Base-by-base conservation (phyloP, 2,888 invertebrate species). In the Leptopterna dolabrata region DNA sequence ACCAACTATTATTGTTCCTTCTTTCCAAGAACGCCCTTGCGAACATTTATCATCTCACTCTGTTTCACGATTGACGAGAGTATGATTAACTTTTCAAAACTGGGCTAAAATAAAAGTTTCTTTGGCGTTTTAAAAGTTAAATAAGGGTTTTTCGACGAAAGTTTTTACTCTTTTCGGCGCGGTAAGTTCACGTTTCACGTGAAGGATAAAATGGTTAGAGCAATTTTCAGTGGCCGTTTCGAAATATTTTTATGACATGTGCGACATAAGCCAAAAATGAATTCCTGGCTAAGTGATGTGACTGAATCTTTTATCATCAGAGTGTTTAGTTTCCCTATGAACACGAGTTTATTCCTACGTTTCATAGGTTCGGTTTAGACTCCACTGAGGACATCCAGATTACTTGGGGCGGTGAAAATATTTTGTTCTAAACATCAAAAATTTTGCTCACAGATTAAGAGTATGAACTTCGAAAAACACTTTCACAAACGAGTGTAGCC, bases 71-170 rank as follows among this genome's bases (percentile, higher is more conserved):
- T 11, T 9, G 30, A 24, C 71, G 30, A 7, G 16, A 73, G 73
- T 41, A 73, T 73, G 41, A 73, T 73, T 73, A 73, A 73, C 73
- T 73, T 73, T 73, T 73, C 14, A 73, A 73, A 73, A 73, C 36
- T 36, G 73, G 30, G 19, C 16, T 41, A 41, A 73, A 73, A 63
- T 63, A 13, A 36, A 73, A 73, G 73, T 73, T 73, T 73, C 73
- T 36, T 36, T 19, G 73, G 41, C 19, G 24, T 63, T 63, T 63
- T 63, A 24, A 63, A 63, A 63, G 63, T 63, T 63, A 63, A 63
- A 24, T 63, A 24, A 24, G 24, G n/a, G 63, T 63, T 13, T 63
- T 63, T 63, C 47, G 16, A 47, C 47, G 13, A 47, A 47, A 47
- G 47, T 47, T 63, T 63, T 19, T n/a, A 63, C 24, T 63, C 24